Percentiles rank a stretch among this genome's conserved stretches.
Evolutionary conservation across 2,797 vertebrate species (phyloP).

Genomic region (Coreius guichenoti): DNA sequence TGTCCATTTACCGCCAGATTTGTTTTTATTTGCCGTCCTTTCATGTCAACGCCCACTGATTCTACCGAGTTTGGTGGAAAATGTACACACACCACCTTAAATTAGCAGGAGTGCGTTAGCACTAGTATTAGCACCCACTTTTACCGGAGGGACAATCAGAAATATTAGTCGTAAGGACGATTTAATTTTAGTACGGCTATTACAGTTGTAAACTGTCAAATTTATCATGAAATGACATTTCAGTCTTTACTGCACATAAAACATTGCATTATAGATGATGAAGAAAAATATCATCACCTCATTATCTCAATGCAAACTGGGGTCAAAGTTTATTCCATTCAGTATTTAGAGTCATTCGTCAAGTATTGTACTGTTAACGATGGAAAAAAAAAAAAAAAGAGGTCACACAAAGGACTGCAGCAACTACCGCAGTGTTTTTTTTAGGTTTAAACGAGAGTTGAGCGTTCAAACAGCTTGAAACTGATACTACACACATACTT

Average conservation of each 20-base stretch:
- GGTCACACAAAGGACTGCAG: slow-evolving; percentile 82
- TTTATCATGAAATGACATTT: slow-evolving; percentile 27
- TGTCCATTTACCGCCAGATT: slow-evolving; percentile 74
- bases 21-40: slow-evolving; percentile 62
- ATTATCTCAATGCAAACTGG: slow-evolving; percentile 69
- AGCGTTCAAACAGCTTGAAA: neutral
- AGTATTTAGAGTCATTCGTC: slow-evolving; percentile 77
- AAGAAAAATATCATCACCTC: slow-evolving; percentile 63
- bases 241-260: slow-evolving; percentile 52
- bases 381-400: slow-evolving; percentile 65
- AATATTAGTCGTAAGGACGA: neutral
- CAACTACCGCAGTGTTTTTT: slow-evolving; percentile 69
- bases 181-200: neutral
- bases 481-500: slow-evolving; percentile 36
- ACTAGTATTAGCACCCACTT: slow-evolving; percentile 34
- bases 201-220: slow-evolving; percentile 32
- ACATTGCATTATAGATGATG: slow-evolving; percentile 29
- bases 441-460: slow-evolving; percentile 68
- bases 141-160: slow-evolving; percentile 41
- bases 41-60: slow-evolving; percentile 21
- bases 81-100: slow-evolving; percentile 58
- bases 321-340: slow-evolving; percentile 69
- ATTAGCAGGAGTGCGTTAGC: slow-evolving; percentile 28
- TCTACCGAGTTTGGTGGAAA: slow-evolving; percentile 68
- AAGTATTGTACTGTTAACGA: slow-evolving; percentile 75